These are phyloP conservation scores for Lithophane ornitopus DNA, from an alignment of 2,888 invertebrate genomes.

Conservation along the genomic window DNA sequence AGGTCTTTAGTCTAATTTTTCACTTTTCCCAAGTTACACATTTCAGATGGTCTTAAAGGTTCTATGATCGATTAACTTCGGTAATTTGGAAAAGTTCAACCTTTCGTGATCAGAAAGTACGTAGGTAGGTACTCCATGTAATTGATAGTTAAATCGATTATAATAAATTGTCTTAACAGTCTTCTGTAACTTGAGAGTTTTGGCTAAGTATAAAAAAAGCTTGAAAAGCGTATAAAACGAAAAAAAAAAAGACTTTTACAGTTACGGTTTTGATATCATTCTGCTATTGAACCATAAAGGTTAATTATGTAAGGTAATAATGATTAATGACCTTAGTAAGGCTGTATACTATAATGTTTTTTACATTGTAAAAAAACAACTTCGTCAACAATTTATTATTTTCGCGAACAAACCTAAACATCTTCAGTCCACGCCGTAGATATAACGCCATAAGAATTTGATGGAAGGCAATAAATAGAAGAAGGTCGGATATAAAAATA, in stretches of 20 bases:
- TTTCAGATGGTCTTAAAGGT: conserved; percentile 35
- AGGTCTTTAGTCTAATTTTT: conserved; percentile 31
- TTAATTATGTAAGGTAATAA: too few relatives aligned
- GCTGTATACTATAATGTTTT: background rate
- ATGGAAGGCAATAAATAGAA: conserved; percentile 57
- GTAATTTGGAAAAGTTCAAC: conserved; percentile 48
- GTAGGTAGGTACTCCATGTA: conserved; percentile 34
- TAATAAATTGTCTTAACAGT: conserved; percentile 23
- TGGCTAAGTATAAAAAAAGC: background rate
- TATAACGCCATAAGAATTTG: conserved; percentile 52
- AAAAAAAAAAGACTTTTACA: too few relatives aligned
- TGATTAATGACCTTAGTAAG: too few relatives aligned
- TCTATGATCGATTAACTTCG: conserved; percentile 55
- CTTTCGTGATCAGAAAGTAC: conserved; percentile 35
- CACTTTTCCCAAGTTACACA: conserved; percentile 49
- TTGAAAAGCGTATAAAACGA: background rate
- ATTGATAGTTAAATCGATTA: conserved; percentile 55
- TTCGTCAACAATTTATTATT: conserved; percentile 14
- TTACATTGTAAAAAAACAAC: background rate
- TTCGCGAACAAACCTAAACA: background rate
- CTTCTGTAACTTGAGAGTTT: conserved; percentile 22
- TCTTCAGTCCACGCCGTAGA: conserved; percentile 24
- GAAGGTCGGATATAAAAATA: conserved; percentile 59
- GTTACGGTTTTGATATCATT: too few relatives aligned
- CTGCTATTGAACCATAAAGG: too few relatives aligned